Evolutionary conservation across 1,140 invertebrate genomes (phyloP).

Genomic region (Steinernema khuongi): DNA sequence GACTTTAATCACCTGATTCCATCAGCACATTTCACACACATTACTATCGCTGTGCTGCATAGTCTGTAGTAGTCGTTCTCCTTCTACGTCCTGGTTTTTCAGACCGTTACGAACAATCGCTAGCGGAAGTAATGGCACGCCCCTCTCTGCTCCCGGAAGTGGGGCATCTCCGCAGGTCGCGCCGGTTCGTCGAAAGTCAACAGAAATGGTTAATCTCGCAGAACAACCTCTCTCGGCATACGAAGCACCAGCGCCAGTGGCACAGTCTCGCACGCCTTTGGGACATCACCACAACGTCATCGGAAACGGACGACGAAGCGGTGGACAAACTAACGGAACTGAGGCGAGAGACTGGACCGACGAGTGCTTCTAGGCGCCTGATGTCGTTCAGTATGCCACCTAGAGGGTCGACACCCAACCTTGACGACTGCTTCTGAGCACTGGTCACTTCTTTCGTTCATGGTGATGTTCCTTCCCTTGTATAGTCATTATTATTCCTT

Average conservation of each 20-base stretch:
- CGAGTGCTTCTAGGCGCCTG: neutral
- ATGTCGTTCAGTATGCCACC: neutral
- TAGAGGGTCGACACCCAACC: neutral
- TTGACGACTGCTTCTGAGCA: constrained; percentile 1
- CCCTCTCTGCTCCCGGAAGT: neutral
- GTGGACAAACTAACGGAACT: neutral
- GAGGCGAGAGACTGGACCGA: neutral
- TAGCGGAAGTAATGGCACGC: constrained; percentile 1
- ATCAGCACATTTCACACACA: neutral
- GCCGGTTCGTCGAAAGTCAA: neutral
- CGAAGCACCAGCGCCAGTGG: neutral
- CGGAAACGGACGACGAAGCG: neutral
- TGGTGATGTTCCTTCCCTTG: neutral
- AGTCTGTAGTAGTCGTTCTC: neutral
- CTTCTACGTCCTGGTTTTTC: neutral
- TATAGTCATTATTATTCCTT: neutral
- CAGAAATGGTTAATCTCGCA: neutral
- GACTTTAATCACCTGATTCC: no score
- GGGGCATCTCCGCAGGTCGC: neutral
- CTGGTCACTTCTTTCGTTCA: neutral
- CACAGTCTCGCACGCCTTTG: neutral
- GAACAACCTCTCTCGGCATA: neutral
- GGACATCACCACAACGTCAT: neutral
- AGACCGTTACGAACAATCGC: constrained; percentile 1
- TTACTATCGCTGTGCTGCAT: neutral